Base-by-base conservation (phyloP, 2,113 vertebrate genomes). In the Hylia prasina region DNA sequence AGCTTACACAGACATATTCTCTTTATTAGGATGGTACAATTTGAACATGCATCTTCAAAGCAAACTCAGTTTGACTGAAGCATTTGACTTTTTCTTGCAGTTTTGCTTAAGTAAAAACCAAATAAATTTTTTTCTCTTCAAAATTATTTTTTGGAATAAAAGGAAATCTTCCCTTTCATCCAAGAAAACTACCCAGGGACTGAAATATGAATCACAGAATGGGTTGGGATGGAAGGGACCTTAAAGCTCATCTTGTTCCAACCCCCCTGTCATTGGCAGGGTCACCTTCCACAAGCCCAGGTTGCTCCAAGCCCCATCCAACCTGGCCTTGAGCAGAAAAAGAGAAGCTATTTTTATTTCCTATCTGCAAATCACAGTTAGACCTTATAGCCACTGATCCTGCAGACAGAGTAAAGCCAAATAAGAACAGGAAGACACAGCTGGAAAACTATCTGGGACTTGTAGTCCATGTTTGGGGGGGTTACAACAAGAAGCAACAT, bases 381-480 rank as follows among this genome's bases (percentile, higher is more conserved):
- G 50, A 57, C 27, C 18, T 82, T n/a, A 39, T 13, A 45, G 44
- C 17, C 21, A 42, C 11, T 42, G 53, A 63, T 50, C 24, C 19
- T 54, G 23, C 22, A 75, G 24, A 25, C 33, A n/a, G 11, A 56
- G 12, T 18, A 91, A 77, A 87, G 61, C 33, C 48, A 72, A 72
- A 63, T 9, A n/a, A 68, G 20, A 45, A 82, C 35, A 87, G 31
- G 16, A 91, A 47, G 51, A 30, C 60, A 61, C 6, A 80, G 8
- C 48, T 87, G 35, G 20, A 77, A 87, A 86, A 84, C 19, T 33
- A 28, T 4, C 75, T 88, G 75, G 40, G 61, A 50, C 15, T 25
- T 0, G 0, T 24, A 50, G 28, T 78, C 50, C 12, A 14, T 8
- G 23, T 25, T 79, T 53, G 23, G 30, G 17, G 5, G 5, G 3